Evolutionary conservation across 1,140 invertebrate genomes (phyloP), one percentile per base, ranked within the genome.

Genomic region (Ephestia elutella): DNA sequence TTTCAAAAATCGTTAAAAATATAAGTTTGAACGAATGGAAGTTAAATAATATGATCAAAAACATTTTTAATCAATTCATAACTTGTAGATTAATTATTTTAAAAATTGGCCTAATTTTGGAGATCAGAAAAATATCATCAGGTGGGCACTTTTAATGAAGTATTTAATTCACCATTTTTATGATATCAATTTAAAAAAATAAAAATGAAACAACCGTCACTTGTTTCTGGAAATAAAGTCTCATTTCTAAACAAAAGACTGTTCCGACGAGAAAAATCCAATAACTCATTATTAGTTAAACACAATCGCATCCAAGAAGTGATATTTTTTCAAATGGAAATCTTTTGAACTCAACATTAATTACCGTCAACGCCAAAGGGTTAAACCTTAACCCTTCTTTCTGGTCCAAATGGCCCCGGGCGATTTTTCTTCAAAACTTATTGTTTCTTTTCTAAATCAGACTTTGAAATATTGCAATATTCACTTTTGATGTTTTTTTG

Each of bases 401-500:
- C 56, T 44, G 38, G 38, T 15, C 13, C 15, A 44, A 44, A 44
- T 15, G 38, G 38, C 38, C 38, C 38, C n/a, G 38, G 15, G 38
- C 38, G 5, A 11, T 44, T 17, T 44, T 44, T 44, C 15, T 8
- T 38, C 32, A 62, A 74, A 80, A 80, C 70, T 80, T 80, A 84
- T 84, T 84, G 81, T 84, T 84, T 84, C 75, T 74, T 80, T 84
- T 79, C 77, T 69, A 75, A 66, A 60, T 59, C 60, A 59, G 76
- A 78, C 79, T 70, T 77, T 82, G 81, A 84, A 72, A 72, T 82
- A 84, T 82, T 72, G 71, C 68, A 73, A 78, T 84, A 81, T 84
- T 80, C 82, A 59, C 69, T 68, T 82, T 82, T 84, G 74, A 75
- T 78, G 78, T 76, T 74, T 75, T 54, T 58, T 68, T 71, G 68